phyloP scores from a whole-genome alignment of 2,113 vertebrate genomes.

The Passer domesticus region DNA sequence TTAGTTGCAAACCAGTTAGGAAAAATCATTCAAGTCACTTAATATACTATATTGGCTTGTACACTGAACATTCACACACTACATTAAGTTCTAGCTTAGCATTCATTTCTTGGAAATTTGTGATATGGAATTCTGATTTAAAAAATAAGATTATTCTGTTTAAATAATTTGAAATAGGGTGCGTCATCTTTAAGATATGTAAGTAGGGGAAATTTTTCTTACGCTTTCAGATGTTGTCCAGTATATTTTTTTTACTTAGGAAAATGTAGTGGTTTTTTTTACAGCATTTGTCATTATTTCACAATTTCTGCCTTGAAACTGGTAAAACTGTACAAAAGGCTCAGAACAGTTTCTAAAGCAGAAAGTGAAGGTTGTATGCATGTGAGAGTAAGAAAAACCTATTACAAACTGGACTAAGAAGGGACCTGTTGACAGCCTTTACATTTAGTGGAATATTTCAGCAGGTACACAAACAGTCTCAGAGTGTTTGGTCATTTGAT shows the following conservation, averaged over 20 bases:
- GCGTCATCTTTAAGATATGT: background rate
- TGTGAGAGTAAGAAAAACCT: conserved; percentile 68
- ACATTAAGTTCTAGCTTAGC: conserved; percentile 67
- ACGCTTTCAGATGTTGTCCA: background rate
- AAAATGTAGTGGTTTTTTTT: background rate
- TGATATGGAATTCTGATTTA: conserved; percentile 25
- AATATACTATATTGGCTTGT: conserved; percentile 88
- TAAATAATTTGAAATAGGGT: conserved; percentile 26
- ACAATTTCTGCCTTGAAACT: conserved; percentile 67
- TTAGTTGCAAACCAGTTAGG: conserved; percentile 93
- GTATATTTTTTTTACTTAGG: conserved; percentile 9
- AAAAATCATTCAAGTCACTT: conserved; percentile 98
- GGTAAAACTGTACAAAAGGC: conserved; percentile 68
- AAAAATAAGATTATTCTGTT: conserved; percentile 16
- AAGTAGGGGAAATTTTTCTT: background rate
- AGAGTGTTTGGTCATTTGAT: conserved; percentile 77
- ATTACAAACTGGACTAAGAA: conserved; percentile 67
- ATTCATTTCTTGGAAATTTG: conserved; percentile 67
- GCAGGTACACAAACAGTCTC: conserved; percentile 69
- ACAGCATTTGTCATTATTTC: conserved; percentile 33
- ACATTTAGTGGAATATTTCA: conserved; percentile 56
- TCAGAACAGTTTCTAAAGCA: conserved; percentile 57
- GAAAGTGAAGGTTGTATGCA: conserved; percentile 27
- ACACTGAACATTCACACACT: conserved; percentile 87
- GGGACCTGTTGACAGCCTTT: conserved; percentile 66